A percentile compares a stretch with the other conserved stretches of the same genome.
These are phyloP conservation scores for Iguana delicatissima DNA, from an alignment of 2,797 vertebrate genomes.

Conservation along the genomic window DNA sequence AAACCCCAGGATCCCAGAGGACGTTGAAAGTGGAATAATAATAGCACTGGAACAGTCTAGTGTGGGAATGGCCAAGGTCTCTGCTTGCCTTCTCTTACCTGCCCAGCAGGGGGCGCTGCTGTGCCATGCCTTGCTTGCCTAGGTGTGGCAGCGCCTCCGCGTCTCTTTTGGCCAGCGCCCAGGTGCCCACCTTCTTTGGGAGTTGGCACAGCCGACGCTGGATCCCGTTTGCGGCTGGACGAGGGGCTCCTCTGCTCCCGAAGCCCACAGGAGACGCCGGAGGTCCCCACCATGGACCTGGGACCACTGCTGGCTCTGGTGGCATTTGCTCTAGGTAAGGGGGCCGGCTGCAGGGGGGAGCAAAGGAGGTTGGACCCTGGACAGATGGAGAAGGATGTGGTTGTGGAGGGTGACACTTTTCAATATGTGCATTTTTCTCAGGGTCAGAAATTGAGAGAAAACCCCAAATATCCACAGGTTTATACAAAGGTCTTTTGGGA, in stretches of 20 bases:
- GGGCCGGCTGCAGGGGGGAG: background rate
- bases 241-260: background rate
- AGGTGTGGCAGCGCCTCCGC: background rate
- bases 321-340: slow-evolving; percentile 3
- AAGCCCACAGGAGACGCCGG: background rate
- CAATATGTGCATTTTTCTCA: too few relatives aligned
- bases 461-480: background rate
- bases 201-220: background rate
- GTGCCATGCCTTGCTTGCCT: too few relatives aligned
- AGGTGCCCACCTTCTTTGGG: background rate
- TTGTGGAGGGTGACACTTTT: too few relatives aligned
- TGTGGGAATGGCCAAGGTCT: too few relatives aligned
- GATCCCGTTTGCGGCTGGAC: background rate
- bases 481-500: too few relatives aligned
- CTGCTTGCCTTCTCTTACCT: slow-evolving; percentile 5
- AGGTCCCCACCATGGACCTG: background rate
- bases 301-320: background rate
- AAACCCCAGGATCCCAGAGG: too few relatives aligned
- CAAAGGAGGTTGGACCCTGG: too few relatives aligned
- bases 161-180: background rate
- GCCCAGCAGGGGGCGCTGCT: slow-evolving; percentile 3
- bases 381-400: background rate
- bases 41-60: too few relatives aligned
- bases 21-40: too few relatives aligned
- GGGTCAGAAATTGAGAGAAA: too few relatives aligned